Evolutionary conservation across 2,888 invertebrate species (phyloP).

Genomic region (Nemurella pictetii): DNA sequence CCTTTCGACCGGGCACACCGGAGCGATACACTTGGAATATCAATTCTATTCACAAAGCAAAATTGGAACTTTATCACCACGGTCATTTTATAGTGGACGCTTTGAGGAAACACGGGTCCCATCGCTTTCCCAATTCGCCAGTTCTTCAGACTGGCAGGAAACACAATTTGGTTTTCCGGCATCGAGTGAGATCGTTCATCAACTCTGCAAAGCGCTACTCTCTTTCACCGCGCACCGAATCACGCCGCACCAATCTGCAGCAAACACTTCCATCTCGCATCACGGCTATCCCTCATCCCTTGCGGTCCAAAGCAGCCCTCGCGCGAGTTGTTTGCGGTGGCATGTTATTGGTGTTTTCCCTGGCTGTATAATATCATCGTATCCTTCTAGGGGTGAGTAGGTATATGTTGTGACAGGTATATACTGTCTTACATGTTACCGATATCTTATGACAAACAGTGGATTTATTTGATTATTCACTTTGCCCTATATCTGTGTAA

Average conservation of each 20-base stretch:
- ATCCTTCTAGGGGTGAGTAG: background rate
- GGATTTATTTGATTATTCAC: slow-evolving; percentile 27
- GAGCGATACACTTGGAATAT: background rate
- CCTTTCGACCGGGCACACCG: background rate
- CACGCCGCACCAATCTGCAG: background rate
- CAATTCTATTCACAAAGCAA: background rate
- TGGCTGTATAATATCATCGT: background rate
- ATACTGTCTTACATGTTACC: background rate
- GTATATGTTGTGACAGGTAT: slow-evolving; percentile 14
- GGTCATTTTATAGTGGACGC: background rate
- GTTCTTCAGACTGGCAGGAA: background rate
- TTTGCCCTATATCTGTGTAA: background rate
- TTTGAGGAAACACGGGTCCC: background rate
- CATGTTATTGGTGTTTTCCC: slow-evolving; percentile 1
- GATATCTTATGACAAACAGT: background rate
- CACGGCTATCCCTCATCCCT: background rate
- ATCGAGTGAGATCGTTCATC: background rate
- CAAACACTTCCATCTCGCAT: background rate
- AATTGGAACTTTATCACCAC: background rate
- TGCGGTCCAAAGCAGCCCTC: background rate
- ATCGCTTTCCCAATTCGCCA: background rate
- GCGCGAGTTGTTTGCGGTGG: background rate
- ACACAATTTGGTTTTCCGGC: background rate
- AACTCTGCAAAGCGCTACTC: background rate
- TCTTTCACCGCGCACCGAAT: background rate